phyloP scores from a whole-genome alignment of 2,113 vertebrate genomes.

The Guaruba guarouba region DNA sequence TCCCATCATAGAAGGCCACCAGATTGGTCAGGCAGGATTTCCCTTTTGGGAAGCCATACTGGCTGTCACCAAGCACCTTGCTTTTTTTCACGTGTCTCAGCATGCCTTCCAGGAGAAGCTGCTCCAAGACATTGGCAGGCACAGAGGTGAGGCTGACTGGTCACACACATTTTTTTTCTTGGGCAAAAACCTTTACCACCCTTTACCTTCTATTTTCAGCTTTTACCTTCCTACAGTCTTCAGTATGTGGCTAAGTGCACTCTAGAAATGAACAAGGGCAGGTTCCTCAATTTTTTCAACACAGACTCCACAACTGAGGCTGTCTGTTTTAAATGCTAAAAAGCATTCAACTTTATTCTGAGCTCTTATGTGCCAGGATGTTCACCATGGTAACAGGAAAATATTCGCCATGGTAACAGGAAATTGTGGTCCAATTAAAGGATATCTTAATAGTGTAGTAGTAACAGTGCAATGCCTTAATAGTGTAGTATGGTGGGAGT shows the following conservation, averaged over 20 bases:
- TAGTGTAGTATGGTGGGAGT: neutral
- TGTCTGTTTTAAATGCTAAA: neutral
- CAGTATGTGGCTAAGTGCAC: neutral
- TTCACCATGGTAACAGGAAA: conserved; percentile 46
- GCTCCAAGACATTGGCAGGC: no score
- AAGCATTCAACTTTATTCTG: neutral
- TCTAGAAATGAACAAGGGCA: neutral
- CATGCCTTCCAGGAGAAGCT: no score
- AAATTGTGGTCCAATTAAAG: conserved; percentile 2
- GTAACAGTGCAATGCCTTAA: neutral
- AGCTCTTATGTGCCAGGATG: neutral
- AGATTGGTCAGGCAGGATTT: no score
- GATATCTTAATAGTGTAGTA: neutral
- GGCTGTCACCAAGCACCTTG: no score
- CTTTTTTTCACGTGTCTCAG: no score
- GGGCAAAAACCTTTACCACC: neutral
- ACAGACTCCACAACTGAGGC: neutral
- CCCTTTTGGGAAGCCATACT: no score
- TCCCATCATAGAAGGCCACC: no score
- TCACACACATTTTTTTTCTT: neutral
- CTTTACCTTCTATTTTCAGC: neutral
- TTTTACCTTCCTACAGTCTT: neutral
- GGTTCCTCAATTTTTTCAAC: neutral
- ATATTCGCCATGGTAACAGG: conserved; percentile 39
- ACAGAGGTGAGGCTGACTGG: no score